Evolutionary conservation across 2,113 vertebrate genomes (phyloP), one percentile per base, ranked within the genome.

Genomic region (Oreochromis aureus): DNA sequence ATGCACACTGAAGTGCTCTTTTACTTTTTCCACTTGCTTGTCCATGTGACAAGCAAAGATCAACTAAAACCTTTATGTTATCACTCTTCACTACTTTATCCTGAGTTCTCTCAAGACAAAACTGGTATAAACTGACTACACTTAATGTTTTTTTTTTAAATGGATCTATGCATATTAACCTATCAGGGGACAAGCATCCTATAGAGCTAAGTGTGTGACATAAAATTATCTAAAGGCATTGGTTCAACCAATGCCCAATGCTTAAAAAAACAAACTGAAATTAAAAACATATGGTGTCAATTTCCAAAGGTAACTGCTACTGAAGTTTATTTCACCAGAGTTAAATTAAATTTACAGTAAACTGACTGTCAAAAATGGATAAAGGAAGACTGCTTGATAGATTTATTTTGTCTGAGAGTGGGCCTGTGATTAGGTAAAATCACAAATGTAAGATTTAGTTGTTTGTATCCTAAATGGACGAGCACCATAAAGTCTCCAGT

Each of bases 101-200:
- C 58, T 32, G 10, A 36, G 81, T 81, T 81, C 11, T 19, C 76
- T 83, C 34, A 58, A 81, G 7, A 61, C n/a, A 44, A 83, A 87
- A 87, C 44, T 88, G 55, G 55, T 30, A 79, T 53, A 48, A 79
- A 87, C 39, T 76, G 30, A 83, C 55, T n/a, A 66, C 11, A 82
- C 4, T 71, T 32, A 5, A 61, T 61, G 1, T 90, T 89, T 48
- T 89, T 48, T 89, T 41, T 91, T 90, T 48, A 89, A 83, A 86
- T 56, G 1, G 93, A 93, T 92, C 95, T 96, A 95, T 96, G 96
- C 95, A 96, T 91, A 89, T 86, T 87, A 61, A 91, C 11, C 27
- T 83, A 90, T 92, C 84, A 91, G 86, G 81, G 89, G 54, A 85
- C 80, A 91, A 30, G 51, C 51, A 86, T 48, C 69, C 81, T 36